Percentiles rank a stretch among this genome's conserved stretches.
phyloP scores from a whole-genome alignment of 2,113 vertebrate genomes.

The Athene cunicularia region DNA sequence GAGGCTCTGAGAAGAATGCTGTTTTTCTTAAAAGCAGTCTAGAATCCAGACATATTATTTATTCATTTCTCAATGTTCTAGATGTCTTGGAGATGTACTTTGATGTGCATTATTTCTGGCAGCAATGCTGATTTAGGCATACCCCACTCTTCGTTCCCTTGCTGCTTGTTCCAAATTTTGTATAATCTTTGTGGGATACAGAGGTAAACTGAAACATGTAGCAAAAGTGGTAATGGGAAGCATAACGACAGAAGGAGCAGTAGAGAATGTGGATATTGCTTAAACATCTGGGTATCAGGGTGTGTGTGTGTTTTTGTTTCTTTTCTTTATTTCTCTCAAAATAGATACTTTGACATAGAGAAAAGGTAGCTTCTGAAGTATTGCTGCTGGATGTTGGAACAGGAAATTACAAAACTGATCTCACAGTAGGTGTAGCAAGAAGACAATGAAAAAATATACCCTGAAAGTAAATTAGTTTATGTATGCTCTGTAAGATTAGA shows the following conservation, averaged over 20 bases:
- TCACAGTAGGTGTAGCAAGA: neutral
- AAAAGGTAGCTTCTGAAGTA: neutral
- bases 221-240: neutral
- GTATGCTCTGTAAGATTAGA: neutral
- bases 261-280: neutral
- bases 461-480: neutral
- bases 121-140: conserved; percentile 22
- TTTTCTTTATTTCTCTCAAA: neutral
- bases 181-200: neutral
- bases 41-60: conserved; percentile 8
- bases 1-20: neutral
- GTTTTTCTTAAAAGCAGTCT: neutral
- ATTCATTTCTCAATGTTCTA: conserved; percentile 30
- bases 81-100: conserved; percentile 6
- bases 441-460: neutral
- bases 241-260: neutral
- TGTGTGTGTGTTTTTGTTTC: neutral
- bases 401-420: neutral
- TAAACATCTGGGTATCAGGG: neutral
- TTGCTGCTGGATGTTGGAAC: neutral
- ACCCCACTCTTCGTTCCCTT: neutral
- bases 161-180: neutral
- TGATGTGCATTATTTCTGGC: conserved; percentile 33
- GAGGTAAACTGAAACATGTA: neutral
- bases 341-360: neutral